Percentiles rank a stretch among this genome's conserved stretches.
Evolutionary conservation across 1,140 invertebrate genomes (phyloP).

Genomic region (Archivesica marissinica): DNA sequence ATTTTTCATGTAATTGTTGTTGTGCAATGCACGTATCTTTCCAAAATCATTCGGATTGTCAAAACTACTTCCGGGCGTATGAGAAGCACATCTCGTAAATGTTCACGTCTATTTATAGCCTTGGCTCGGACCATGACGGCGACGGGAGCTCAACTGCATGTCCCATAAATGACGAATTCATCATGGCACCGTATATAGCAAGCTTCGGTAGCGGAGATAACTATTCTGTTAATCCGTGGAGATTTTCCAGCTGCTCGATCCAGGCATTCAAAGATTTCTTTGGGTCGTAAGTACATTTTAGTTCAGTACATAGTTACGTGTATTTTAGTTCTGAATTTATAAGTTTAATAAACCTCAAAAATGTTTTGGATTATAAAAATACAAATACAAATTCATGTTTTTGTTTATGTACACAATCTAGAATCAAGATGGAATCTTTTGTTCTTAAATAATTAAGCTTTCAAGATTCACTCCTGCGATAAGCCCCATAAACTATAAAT

Average conservation of each 20-base stretch:
- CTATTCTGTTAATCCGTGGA: constrained; percentile 33
- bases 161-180: neutral
- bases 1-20: too few species aligned
- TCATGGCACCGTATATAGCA: constrained; percentile 12
- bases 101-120: too few species aligned
- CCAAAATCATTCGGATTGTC: too few species aligned
- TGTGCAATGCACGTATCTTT: too few species aligned
- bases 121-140: constrained; percentile 33
- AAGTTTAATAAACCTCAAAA: too few species aligned
- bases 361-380: too few species aligned
- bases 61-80: too few species aligned
- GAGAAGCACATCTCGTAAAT: too few species aligned
- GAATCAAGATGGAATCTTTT: neutral
- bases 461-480: too few species aligned
- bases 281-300: neutral
- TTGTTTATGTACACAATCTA: neutral
- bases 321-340: neutral
- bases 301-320: neutral
- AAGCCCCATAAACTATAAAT: too few species aligned
- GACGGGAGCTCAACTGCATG: neutral
- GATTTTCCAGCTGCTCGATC: constrained; percentile 24
- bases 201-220: neutral
- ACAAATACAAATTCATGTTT: neutral
- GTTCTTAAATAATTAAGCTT: neutral
- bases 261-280: constrained; percentile 20